phyloP scores from a whole-genome alignment of 1,140 invertebrate genomes.

The Cyphomyrmex costatus region DNA sequence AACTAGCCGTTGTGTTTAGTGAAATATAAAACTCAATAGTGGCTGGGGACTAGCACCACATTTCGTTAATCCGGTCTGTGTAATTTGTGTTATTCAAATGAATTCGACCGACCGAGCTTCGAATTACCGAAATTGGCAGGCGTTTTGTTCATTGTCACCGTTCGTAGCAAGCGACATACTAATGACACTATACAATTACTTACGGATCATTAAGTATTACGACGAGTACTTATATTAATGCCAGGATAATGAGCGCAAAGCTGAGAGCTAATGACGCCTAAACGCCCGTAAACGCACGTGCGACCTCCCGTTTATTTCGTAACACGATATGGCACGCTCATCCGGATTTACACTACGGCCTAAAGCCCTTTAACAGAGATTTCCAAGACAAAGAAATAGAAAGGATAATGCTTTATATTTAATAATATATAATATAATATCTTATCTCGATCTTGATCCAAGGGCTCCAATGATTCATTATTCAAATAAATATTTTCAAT shows the following conservation, averaged over 20 bases:
- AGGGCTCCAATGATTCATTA: too few species aligned
- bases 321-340: slow-evolving; percentile 64
- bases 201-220: slow-evolving; percentile 68
- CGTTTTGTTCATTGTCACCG: slow-evolving; percentile 77
- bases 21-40: slow-evolving; percentile 43
- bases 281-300: slow-evolving; percentile 68
- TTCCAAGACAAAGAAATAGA: not conserved
- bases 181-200: slow-evolving; percentile 80
- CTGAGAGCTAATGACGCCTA: slow-evolving; percentile 64
- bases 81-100: slow-evolving; percentile 41
- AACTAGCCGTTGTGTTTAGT: not conserved
- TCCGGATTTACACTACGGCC: slow-evolving; percentile 9
- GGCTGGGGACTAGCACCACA: not conserved
- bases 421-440: not conserved
- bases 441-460: too few species aligned
- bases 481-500: not conserved
- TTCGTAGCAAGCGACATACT: slow-evolving; percentile 73
- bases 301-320: slow-evolving; percentile 57
- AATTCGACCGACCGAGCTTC: slow-evolving; percentile 57
- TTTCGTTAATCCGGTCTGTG: slow-evolving; percentile 62
- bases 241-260: slow-evolving; percentile 76
- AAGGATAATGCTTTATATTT: not conserved
- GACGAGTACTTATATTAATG: slow-evolving; percentile 77
- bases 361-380: slow-evolving; percentile 19
- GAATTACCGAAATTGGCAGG: slow-evolving; percentile 77